phyloP scores from a whole-genome alignment of 2,888 invertebrate genomes.

The Perizoma flavofasciatum region DNA sequence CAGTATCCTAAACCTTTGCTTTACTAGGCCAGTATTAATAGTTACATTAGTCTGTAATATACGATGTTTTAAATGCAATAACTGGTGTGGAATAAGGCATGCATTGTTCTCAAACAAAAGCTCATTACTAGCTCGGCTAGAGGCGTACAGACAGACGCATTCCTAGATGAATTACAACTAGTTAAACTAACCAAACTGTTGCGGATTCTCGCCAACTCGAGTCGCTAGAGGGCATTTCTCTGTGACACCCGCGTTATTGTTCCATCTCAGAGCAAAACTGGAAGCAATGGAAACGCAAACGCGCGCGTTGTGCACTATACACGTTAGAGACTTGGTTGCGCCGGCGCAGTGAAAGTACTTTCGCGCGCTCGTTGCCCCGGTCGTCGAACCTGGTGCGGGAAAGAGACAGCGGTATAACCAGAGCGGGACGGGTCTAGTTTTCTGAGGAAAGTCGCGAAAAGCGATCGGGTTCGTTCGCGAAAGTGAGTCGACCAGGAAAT shows the following conservation, averaged over 20 bases:
- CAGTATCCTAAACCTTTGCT: conserved; percentile 1
- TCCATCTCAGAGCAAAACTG: conserved; percentile 51
- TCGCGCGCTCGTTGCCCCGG: conserved; percentile 81
- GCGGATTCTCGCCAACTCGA: conserved; percentile 43
- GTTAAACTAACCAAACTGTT: conserved; percentile 57
- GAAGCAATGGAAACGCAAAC: conserved; percentile 62
- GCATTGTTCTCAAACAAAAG: conserved; percentile 43
- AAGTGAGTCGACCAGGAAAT: conserved; percentile 75
- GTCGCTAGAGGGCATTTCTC: conserved; percentile 61
- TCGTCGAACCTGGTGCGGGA: conserved; percentile 68
- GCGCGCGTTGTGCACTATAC: conserved; percentile 55
- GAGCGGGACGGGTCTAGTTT: conserved; percentile 63
- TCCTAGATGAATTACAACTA: conserved; percentile 71
- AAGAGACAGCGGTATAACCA: conserved; percentile 48
- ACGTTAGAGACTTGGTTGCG: conserved; percentile 70
- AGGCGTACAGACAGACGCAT: conserved; percentile 55
- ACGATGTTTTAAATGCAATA: conserved; percentile 20
- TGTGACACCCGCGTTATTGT: conserved; percentile 53
- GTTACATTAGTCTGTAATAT: conserved; percentile 9
- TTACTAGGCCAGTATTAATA: conserved; percentile 1
- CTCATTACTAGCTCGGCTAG: conserved; percentile 38
- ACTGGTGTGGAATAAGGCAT: conserved; percentile 26
- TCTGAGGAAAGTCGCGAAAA: conserved; percentile 76
- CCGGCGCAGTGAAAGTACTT: conserved; percentile 82
- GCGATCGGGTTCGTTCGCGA: conserved; percentile 62